Conservation (phyloP, 1,140 invertebrate species). For the Ridgeia piscesae region DNA sequence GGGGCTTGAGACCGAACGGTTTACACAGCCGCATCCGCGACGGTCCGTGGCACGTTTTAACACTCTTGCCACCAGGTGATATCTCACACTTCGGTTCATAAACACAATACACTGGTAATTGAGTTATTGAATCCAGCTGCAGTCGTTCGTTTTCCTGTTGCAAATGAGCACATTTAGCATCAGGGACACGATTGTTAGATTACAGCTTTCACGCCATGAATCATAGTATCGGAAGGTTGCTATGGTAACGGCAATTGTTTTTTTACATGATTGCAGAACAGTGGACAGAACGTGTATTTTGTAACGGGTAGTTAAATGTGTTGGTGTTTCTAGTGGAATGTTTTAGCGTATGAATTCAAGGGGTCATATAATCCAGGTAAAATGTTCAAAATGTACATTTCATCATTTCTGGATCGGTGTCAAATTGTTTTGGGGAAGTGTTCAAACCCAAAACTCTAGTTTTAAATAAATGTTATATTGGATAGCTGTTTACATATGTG, state of each 20-base stretch:
- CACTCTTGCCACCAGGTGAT: neutral
- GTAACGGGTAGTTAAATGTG: neutral
- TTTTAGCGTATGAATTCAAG: neutral
- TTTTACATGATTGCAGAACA: neutral
- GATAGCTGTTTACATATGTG: too few species aligned
- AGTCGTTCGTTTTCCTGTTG: neutral
- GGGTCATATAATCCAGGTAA: neutral
- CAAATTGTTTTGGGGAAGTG: too few species aligned
- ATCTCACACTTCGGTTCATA: neutral
- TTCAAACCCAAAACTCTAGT: too few species aligned
- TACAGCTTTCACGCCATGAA: neutral
- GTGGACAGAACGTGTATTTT: neutral
- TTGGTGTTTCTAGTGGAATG: neutral
- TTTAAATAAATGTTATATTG: too few species aligned
- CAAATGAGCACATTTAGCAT: neutral
- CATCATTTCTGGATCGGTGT: too few species aligned
- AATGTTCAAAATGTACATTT: too few species aligned
- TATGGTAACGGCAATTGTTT: neutral
- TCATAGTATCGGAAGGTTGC: neutral
- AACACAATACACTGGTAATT: neutral
- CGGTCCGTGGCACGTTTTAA: neutral
- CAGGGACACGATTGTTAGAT: neutral
- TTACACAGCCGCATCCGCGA: neutral
- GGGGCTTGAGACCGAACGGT: too few species aligned
- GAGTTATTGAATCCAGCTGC: neutral